Evolutionary conservation across 2,888 invertebrate species (phyloP).

Genomic region (Sympetrum striolatum): DNA sequence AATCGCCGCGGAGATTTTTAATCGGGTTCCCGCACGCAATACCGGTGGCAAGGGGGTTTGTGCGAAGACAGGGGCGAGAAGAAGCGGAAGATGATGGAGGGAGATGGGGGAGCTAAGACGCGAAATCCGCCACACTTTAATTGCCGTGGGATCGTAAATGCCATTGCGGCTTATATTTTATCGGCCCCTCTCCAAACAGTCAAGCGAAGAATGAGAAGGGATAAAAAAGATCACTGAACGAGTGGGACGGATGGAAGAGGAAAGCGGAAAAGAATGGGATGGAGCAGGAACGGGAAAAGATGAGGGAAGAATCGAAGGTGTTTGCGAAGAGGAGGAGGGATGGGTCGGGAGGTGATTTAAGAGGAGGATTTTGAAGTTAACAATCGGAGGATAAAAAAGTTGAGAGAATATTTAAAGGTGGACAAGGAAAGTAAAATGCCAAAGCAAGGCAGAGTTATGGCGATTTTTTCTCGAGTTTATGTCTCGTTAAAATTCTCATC

Average conservation of each 20-base stretch:
- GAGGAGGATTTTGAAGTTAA: background rate
- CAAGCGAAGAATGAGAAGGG: background rate
- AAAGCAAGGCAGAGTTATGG: background rate
- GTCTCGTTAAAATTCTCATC: background rate
- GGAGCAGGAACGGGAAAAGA: background rate
- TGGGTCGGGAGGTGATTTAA: background rate
- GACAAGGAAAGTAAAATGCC: background rate
- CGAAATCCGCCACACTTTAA: conserved; percentile 15
- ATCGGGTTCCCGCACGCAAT: background rate
- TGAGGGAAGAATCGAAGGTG: background rate
- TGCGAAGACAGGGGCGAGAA: background rate
- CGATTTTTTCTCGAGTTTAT: background rate
- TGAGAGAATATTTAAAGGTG: background rate
- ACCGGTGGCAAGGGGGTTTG: background rate
- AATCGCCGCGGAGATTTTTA: background rate
- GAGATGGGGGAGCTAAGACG: background rate
- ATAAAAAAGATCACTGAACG: background rate
- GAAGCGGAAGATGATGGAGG: background rate
- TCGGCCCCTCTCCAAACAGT: background rate
- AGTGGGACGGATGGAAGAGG: background rate
- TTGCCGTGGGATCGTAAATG: conserved; percentile 32
- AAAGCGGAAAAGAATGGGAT: background rate
- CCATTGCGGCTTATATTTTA: conserved; percentile 22
- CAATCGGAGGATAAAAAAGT: background rate
- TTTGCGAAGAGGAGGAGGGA: background rate